Conservation (phyloP, 1,140 invertebrate genomes). For the Pogonomyrmex californicus region DNA sequence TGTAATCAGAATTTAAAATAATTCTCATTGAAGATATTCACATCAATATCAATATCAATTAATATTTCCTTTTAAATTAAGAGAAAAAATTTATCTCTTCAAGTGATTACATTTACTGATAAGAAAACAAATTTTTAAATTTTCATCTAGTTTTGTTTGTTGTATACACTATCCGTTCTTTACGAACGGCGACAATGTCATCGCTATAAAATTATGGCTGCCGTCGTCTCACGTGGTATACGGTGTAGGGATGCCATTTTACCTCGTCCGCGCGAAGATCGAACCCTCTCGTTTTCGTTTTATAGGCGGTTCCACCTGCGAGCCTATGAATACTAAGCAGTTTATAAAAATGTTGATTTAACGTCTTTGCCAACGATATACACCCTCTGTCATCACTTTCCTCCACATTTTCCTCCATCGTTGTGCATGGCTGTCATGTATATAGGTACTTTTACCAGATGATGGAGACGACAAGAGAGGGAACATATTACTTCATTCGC, state of each 20-base stretch:
- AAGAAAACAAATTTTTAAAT: slow-evolving; percentile 21
- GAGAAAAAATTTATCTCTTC: background rate
- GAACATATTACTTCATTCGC: slow-evolving; percentile 29
- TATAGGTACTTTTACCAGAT: slow-evolving; percentile 38
- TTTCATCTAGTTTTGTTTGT: slow-evolving; percentile 43
- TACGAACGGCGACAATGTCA: slow-evolving; percentile 75
- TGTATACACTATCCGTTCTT: slow-evolving; percentile 17
- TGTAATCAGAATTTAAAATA: slow-evolving; percentile 2
- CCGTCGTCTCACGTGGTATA: slow-evolving; percentile 60
- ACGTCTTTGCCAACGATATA: slow-evolving; percentile 78
- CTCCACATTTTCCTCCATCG: slow-evolving; percentile 25
- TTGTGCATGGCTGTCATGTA: slow-evolving; percentile 44
- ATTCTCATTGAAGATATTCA: background rate
- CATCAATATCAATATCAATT: background rate
- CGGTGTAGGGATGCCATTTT: slow-evolving; percentile 59
- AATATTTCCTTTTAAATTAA: slow-evolving; percentile 14
- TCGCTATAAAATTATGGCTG: slow-evolving; percentile 80
- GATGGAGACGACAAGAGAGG: background rate
- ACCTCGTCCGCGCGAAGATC: slow-evolving; percentile 68
- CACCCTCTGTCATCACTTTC: slow-evolving; percentile 53
- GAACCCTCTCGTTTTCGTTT: slow-evolving; percentile 77
- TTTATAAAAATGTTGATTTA: slow-evolving; percentile 87
- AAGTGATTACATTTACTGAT: background rate
- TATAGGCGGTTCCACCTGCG: slow-evolving; percentile 75
- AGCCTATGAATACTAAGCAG: slow-evolving; percentile 86